A percentile compares a stretch with the other conserved stretches of the same genome.
These are phyloP conservation scores for Cardinalis cardinalis DNA, from an alignment of 2,113 vertebrate genomes.

Conservation along the genomic window DNA sequence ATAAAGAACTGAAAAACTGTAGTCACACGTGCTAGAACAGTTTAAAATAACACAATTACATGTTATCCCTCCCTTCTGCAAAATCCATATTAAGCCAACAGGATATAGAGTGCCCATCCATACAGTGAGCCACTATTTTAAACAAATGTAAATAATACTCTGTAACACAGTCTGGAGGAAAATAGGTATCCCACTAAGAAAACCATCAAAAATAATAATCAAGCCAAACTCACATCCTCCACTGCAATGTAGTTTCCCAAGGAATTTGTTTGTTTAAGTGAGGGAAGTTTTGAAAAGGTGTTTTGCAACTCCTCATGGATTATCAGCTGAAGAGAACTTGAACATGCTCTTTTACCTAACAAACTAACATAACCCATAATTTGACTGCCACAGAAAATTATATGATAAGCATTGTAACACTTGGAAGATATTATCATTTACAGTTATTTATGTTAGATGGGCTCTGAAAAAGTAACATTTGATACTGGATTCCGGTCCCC, in stretches of 20 bases:
- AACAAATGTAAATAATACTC: neutral
- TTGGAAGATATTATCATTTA: neutral
- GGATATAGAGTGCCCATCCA: neutral
- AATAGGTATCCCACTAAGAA: neutral
- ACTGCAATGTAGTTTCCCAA: neutral
- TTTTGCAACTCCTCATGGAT: neutral
- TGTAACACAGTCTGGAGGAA: neutral
- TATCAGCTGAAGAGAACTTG: neutral
- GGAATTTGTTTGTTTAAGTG: neutral
- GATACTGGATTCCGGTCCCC: neutral
- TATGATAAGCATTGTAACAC: neutral
- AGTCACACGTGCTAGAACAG: neutral
- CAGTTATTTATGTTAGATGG: neutral
- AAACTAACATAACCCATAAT: neutral
- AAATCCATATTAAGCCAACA: neutral
- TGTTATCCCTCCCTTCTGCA: neutral
- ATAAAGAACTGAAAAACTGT: neutral
- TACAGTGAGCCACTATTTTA: neutral
- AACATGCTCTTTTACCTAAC: neutral
- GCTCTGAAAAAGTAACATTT: neutral
- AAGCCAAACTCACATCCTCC: neutral
- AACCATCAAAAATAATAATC: neutral
- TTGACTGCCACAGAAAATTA: neutral
- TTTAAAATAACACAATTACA: neutral
- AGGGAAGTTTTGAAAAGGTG: neutral